Conservation (phyloP, 2,888 invertebrate genomes). For the Patella caerulea region DNA sequence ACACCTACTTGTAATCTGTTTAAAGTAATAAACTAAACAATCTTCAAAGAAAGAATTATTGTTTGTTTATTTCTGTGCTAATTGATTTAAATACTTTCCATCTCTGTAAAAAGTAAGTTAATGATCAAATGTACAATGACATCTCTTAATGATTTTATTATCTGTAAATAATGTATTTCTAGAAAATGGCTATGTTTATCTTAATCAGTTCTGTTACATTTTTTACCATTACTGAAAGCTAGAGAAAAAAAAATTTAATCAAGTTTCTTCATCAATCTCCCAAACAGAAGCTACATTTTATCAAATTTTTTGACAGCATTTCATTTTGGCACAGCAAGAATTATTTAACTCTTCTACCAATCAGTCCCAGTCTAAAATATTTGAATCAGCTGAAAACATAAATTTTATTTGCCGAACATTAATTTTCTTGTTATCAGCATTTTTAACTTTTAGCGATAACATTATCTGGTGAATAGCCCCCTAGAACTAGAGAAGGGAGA, state of each 20-base stretch:
- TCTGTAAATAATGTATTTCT: neutral
- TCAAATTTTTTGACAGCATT: neutral
- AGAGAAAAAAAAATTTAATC: neutral
- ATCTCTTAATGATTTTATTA: neutral
- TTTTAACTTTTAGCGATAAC: constrained; percentile 10
- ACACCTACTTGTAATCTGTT: too few relatives aligned
- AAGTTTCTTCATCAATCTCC: neutral
- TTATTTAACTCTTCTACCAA: neutral
- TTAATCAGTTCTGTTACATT: constrained; percentile 1
- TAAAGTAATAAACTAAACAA: too few relatives aligned
- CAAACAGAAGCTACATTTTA: neutral
- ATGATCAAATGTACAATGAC: too few relatives aligned
- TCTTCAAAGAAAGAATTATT: too few relatives aligned
- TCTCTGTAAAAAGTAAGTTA: too few relatives aligned
- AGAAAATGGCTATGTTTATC: neutral
- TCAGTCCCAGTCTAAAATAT: constrained; percentile 1
- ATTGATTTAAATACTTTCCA: too few relatives aligned
- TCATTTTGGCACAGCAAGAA: constrained; percentile 6
- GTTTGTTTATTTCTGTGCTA: too few relatives aligned
- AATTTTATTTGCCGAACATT: constrained; percentile 1
- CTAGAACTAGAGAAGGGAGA: constrained; percentile 10
- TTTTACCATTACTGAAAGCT: neutral
- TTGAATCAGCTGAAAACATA: constrained; percentile 6
- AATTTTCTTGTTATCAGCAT: neutral
- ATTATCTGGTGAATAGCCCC: constrained; percentile 9